Evolutionary conservation across 2,797 vertebrate species (phyloP), one percentile per base, ranked within the genome.

Genomic region (Oreochromis mossambicus): DNA sequence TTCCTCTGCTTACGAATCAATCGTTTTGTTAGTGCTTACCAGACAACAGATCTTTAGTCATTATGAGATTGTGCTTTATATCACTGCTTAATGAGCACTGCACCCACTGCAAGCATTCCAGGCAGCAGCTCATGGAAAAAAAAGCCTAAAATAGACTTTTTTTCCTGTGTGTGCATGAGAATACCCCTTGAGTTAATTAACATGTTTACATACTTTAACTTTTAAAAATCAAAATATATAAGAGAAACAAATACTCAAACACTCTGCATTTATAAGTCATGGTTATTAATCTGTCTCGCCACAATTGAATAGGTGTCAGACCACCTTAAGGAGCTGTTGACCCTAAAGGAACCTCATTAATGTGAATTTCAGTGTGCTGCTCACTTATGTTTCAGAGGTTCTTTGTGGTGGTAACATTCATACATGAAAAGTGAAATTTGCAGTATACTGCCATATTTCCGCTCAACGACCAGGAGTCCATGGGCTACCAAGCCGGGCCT

Each of bases 11-110:
- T 93, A 90, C 85, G 87, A 94, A 94, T 95, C 94, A 94, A 92
- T 94, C 91, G 93, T 90, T 95, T 93, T 95, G 92, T 94, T 94
- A 95, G 92, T 96, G 96, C 95, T 96, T 94, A 96, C 94, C 92
- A 93, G 92, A 93, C 93, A 96, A 95, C 92, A 94, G 91, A 95
- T 95, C 95, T 96, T 94, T 90, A 94, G 94, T 95, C 91, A 94
- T 95, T 96, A 95, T 94, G 87, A 92, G 91, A 94, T 94, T 94
- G 95, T 87, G 92, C 91, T 93, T 95, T 94, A 92, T 95, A 96
- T 94, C 94, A 93, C 91, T 58, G 90, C 91, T 94, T 96, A 95
- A 95, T 95, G 94, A 96, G 94, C 93, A 88, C 90, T 61, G 88
- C 88, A 86, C 87, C 85, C 89, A 87, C 88, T 88, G 94, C 92